Percentiles rank a stretch among this genome's conserved stretches.
phyloP scores from a whole-genome alignment of 2,797 vertebrate species.

The Xiphorhynchus erythropygius region DNA sequence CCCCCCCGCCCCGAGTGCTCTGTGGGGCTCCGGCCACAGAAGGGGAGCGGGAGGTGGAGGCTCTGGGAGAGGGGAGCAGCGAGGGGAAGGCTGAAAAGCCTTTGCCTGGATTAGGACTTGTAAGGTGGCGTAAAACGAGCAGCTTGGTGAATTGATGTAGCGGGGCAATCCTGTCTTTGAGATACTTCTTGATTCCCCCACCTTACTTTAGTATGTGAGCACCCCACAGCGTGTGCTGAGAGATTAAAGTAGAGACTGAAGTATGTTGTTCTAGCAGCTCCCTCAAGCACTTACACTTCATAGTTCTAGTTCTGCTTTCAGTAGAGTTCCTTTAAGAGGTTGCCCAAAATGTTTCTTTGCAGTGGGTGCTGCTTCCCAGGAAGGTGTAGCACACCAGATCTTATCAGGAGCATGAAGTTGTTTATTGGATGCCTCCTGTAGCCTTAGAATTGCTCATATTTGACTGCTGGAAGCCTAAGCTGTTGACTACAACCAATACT shows the following conservation, averaged over 20 bases:
- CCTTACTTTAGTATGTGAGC: background rate
- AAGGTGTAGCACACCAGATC: background rate
- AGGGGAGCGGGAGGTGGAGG: background rate
- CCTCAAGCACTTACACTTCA: fast-evolving
- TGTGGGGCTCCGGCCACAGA: fast-evolving
- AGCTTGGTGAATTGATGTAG: background rate
- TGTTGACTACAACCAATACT: background rate
- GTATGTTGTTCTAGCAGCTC: background rate
- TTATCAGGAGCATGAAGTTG: background rate
- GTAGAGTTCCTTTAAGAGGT: background rate
- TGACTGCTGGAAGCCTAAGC: background rate
- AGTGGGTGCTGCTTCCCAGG: background rate
- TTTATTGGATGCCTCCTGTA: background rate
- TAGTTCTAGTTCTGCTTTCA: background rate
- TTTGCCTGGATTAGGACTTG: background rate
- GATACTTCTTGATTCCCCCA: background rate
- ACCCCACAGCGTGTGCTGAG: background rate
- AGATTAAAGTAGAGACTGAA: background rate
- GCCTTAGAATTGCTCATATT: background rate
- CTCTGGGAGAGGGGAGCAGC: background rate
- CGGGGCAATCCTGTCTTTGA: background rate
- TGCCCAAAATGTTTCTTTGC: background rate
- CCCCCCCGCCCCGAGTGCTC: fast-evolving
- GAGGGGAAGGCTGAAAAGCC: background rate
- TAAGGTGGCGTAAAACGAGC: fast-evolving